Conservation (phyloP, 2,113 vertebrate species). For the Entomyzon cyanotis region DNA sequence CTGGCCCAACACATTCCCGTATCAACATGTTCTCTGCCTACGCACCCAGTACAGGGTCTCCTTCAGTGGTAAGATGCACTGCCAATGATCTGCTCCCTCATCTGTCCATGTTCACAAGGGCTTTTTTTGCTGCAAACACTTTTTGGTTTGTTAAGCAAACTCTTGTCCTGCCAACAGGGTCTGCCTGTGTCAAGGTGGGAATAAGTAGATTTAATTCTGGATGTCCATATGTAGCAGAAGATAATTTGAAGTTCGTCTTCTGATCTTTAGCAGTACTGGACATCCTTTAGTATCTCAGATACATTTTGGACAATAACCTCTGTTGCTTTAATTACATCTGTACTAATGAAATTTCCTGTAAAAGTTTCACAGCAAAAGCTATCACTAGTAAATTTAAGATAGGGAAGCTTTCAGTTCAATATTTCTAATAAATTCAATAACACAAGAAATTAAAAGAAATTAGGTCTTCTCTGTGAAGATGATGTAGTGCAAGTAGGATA, state of each 20-base stretch:
- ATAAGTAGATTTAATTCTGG: background rate
- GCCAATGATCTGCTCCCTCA: background rate
- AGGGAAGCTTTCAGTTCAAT: background rate
- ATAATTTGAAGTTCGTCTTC: background rate
- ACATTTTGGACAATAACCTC: background rate
- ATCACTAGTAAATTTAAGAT: background rate
- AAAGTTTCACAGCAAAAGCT: background rate
- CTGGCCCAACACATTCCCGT: background rate
- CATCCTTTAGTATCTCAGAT: background rate
- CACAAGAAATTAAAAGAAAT: conserved; percentile 25
- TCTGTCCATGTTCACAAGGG: background rate
- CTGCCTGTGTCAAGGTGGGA: background rate
- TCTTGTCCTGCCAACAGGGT: background rate
- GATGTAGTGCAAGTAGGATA: background rate
- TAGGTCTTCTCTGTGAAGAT: background rate
- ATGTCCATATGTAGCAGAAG: background rate
- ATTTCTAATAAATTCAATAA: conserved; percentile 1
- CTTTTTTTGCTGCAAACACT: background rate
- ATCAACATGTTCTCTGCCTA: background rate
- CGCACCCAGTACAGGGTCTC: background rate
- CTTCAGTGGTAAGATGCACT: background rate
- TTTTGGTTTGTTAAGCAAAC: background rate
- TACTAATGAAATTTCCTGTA: background rate
- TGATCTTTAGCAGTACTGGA: background rate
- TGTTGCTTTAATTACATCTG: background rate